A percentile compares a stretch with the other conserved stretches of the same genome.
Evolutionary conservation across 1,140 invertebrate genomes (phyloP).

Genomic region (Drosophila murphyi): DNA sequence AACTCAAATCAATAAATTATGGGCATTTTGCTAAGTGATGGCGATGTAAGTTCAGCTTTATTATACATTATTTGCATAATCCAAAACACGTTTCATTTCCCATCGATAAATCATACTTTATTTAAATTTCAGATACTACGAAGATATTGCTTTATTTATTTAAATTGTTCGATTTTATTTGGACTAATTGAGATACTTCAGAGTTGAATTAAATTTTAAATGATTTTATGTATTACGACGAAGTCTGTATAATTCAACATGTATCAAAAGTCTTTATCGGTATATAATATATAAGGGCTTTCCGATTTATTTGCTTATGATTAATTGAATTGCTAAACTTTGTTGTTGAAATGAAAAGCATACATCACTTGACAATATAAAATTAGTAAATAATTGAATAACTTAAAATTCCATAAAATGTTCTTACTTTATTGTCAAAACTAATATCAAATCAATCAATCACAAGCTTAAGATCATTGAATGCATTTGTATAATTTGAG

Average conservation of each 20-base stretch:
- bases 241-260: neutral
- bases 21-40: slow-evolving; percentile 80
- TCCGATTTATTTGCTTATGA: too few relatives aligned
- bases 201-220: neutral
- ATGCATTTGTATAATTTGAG: too few relatives aligned
- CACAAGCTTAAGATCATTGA: too few relatives aligned
- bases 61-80: slow-evolving; percentile 9
- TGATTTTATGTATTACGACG: neutral
- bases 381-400: too few relatives aligned
- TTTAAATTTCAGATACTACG: neutral
- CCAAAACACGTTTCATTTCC: slow-evolving; percentile 16
- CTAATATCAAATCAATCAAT: too few relatives aligned
- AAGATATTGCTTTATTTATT: neutral
- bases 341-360: too few relatives aligned
- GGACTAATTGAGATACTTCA: neutral
- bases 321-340: too few relatives aligned
- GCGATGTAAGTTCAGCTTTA: slow-evolving; percentile 73
- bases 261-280: neutral
- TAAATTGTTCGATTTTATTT: neutral
- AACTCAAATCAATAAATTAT: slow-evolving; percentile 59
- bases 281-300: neutral
- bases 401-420: too few relatives aligned
- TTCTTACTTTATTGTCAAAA: too few relatives aligned
- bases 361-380: too few relatives aligned
- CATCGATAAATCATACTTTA: slow-evolving; percentile 21